A percentile compares a stretch with the other conserved stretches of the same genome.
These are phyloP conservation scores for Vidua chalybeata DNA, from an alignment of 2,113 vertebrate species.

Conservation along the genomic window DNA sequence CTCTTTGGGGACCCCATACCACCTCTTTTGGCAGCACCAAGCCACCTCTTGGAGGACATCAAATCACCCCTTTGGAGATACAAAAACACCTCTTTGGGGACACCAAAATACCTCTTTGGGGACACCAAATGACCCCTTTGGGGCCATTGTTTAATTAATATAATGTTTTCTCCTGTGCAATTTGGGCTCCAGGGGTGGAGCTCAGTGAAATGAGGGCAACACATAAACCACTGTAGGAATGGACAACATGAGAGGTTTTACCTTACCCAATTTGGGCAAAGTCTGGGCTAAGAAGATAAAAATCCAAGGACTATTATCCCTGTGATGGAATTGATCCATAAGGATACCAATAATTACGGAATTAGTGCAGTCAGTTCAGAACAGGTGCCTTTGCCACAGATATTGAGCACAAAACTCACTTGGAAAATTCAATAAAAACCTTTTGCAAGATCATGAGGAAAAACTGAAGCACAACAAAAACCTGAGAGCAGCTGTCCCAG, in stretches of 20 bases:
- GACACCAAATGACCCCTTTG: not conserved
- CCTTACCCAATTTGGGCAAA: fast-evolving
- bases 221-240: fast-evolving
- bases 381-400: not conserved
- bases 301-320: not conserved
- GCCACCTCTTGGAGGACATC: not conserved
- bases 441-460: not conserved
- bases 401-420: not conserved
- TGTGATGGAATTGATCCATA: fast-evolving
- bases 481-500: not conserved
- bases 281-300: not conserved
- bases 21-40: not conserved
- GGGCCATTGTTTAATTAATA: not conserved
- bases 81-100: not conserved
- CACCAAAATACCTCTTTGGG: not conserved
- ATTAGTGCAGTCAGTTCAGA: not conserved
- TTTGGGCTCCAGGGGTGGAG: not conserved
- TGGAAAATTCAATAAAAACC: not conserved
- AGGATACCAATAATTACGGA: fast-evolving
- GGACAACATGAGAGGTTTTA: not conserved
- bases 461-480: not conserved
- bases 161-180: not conserved
- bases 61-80: fast-evolving
- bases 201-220: not conserved
- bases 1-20: fast-evolving